Conservation (phyloP, 2,888 invertebrate genomes). For the Eueremaeus valkanovi region DNA sequence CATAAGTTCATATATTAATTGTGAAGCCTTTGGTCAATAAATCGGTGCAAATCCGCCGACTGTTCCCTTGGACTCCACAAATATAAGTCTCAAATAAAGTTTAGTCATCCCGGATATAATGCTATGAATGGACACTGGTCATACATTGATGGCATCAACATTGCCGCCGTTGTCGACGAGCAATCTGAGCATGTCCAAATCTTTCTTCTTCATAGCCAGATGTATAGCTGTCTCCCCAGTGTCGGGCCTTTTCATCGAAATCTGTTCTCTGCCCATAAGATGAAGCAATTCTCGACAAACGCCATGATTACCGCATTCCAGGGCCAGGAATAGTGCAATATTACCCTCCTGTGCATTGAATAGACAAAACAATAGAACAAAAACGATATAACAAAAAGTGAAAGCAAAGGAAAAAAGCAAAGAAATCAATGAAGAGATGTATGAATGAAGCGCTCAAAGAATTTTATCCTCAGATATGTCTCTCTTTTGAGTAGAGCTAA, state of each 20-base stretch:
- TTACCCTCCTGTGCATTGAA: constrained; percentile 65
- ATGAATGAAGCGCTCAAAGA: no score
- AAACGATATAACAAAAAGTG: background rate
- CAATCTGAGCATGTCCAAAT: constrained; percentile 87
- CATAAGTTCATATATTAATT: no score
- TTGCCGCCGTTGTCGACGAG: constrained; percentile 86
- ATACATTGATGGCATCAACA: constrained; percentile 82
- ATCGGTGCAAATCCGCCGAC: no score
- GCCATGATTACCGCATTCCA: constrained; percentile 90
- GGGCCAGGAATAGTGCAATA: constrained; percentile 86
- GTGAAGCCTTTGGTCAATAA: no score
- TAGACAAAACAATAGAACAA: background rate
- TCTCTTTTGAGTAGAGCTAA: no score
- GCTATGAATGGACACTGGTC: constrained; percentile 52
- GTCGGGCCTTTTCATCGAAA: constrained; percentile 62
- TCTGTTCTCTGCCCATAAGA: constrained; percentile 50
- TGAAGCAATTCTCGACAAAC: constrained; percentile 86
- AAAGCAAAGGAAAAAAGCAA: background rate
- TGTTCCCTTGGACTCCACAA: no score
- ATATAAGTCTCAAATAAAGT: no score
- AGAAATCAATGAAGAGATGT: no score
- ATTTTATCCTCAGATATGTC: no score
- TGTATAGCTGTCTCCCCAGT: constrained; percentile 92
- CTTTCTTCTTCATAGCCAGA: constrained; percentile 84
- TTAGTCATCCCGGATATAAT: no score